Base-by-base conservation (phyloP, 1,140 invertebrate genomes). In the Bemisia tabaci region DNA sequence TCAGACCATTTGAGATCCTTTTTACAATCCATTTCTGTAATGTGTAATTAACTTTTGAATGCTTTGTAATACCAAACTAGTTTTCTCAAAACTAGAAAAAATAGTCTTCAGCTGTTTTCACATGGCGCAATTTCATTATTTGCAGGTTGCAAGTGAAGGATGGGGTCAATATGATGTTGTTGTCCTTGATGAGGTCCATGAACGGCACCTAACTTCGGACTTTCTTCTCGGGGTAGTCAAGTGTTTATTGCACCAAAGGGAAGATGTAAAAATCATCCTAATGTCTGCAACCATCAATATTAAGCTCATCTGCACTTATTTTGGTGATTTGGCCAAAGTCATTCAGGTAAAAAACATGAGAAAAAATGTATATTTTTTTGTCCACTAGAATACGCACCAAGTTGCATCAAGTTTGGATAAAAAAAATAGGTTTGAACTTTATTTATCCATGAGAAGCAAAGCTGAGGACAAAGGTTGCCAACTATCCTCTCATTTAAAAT, bases 251-350 rank as follows among this genome's bases (percentile, higher is more conserved):
- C 82, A 88, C 72, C 87, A 89, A 76, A 80, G 90, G 64, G 74
- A 80, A 22, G 86, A 97, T 74, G 77, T 98, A 2, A 97, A 97
- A 78, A 78, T 99, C 5, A 87, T 99, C 22, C 82, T 99, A 0
- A 99, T 99, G 97, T 98, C 95, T 5, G 97, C 97, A 17, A 99
- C 97, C 1, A 98, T 99, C 59, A 99, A 99, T 79, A 89, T 98
- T 59, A 81, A 94, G 70, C 80, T 98, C 1, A 99, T 98, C 78
- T 84, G 84, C 69, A 80, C 86, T 68, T 99, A 96, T 78, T 99
- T 98, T 79, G 76, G 85, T 58, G 81, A 88, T 68, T 87, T 90
- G 75, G 89, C 89, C 58, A 84, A 84, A 70, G 82, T 95, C 61
- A 87, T 97, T 71, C 83, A 94, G 80, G 87, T 88, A 76, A 71